These are phyloP conservation scores for Laspeyria flexula DNA, from an alignment of 2,888 invertebrate species.

Conservation along the genomic window DNA sequence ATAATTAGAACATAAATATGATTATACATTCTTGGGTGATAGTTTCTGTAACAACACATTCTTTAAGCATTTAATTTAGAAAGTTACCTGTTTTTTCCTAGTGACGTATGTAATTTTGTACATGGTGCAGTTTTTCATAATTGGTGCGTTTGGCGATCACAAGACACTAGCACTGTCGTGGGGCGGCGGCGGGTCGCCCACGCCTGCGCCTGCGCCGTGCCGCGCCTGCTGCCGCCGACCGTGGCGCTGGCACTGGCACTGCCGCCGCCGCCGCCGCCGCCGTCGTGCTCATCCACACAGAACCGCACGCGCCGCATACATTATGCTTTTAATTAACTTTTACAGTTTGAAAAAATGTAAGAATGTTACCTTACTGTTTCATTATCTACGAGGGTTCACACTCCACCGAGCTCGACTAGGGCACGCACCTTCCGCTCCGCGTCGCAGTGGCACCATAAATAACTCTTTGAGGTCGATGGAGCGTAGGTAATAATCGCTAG, in stretches of 20 bases:
- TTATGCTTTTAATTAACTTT: conserved; percentile 74
- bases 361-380: conserved; percentile 64
- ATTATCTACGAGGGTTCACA: conserved; percentile 64
- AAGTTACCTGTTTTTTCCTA: conserved; percentile 74
- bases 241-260: conserved; percentile 22
- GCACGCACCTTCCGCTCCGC: conserved; percentile 21
- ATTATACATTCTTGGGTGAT: not conserved
- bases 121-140: conserved; percentile 79
- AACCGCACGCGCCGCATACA: conserved; percentile 70
- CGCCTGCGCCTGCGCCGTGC: conserved; percentile 29
- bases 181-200: conserved; percentile 11
- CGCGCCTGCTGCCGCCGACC: conserved; percentile 30
- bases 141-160: conserved; percentile 30
- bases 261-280: conserved; percentile 27
- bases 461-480: too few relatives aligned
- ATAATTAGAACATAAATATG: not conserved
- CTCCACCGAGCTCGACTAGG: conserved; percentile 57
- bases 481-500: too few relatives aligned
- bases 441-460: conserved; percentile 3
- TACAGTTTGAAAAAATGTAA: conserved; percentile 72
- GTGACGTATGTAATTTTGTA: conserved; percentile 82
- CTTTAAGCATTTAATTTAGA: conserved; percentile 21
- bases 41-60: conserved; percentile 4
- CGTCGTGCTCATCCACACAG: conserved; percentile 59
- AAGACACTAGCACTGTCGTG: conserved; percentile 34